Evolutionary conservation across 2,888 invertebrate genomes (phyloP), one percentile per base, ranked within the genome.

Genomic region (Flexamia atlantica): DNA sequence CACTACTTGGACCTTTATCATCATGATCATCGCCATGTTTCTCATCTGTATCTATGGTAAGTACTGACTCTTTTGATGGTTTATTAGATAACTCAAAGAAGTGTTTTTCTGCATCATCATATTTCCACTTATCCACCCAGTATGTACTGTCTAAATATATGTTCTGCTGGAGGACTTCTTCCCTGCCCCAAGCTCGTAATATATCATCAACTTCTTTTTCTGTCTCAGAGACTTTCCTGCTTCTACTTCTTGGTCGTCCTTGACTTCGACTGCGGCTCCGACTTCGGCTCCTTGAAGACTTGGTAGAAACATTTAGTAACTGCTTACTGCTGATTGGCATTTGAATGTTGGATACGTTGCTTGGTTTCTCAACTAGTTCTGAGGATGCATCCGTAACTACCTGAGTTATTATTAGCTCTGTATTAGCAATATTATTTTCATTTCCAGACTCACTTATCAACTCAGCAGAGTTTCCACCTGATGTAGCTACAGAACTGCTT

Each of bases 91-190:
- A 50, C n/a, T 84, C 82, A 32, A 50, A 81, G 60, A 80, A 84
- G 9, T 36, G 60, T 4, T 46, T 64, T 74, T 85, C 84, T 36
- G 86, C 86, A 70, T 87, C 86, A 25, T 85, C 79, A 82, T 85
- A 86, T 32, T 81, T 82, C 85, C 85, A 86, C 72, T 86, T 87
- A 50, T 86, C 86, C 2, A 81, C 46, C 86, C 87, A 87, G 20
- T 84, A 85, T 28, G 83, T 40, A 30, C 40, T 40, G 46, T 85
- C 84, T 23, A 46, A 12, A 50, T 46, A 70, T 20, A 80, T 46
- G 46, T 84, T 84, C 10, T 50, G 70, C 68, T 82, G 82, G 12
- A 82, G 36, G 25, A 82, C 30, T 30, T 82, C 82, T 72, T 82
- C 82, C 50, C 72, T 46, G 25, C 30, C n/a, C 82, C 82, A 82